These are phyloP conservation scores for Hybos culiciformis DNA, from an alignment of 2,888 invertebrate genomes.

Conservation along the genomic window DNA sequence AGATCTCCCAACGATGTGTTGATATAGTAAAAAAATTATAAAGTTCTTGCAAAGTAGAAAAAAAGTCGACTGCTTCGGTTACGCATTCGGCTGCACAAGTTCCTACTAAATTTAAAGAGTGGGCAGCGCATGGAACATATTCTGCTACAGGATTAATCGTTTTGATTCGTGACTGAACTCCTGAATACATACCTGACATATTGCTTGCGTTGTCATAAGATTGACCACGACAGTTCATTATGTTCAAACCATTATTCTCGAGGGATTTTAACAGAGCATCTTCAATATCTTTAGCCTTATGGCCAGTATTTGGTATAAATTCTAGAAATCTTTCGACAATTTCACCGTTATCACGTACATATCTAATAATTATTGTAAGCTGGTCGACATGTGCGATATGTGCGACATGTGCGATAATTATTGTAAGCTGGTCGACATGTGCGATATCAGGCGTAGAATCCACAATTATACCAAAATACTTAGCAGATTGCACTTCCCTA, in stretches of 20 bases:
- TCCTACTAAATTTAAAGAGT: constrained; percentile 22
- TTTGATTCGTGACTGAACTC: constrained; percentile 22
- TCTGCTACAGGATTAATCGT: constrained; percentile 20
- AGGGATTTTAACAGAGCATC: constrained; percentile 17
- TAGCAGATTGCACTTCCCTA: background rate
- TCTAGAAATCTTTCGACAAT: constrained; percentile 7
- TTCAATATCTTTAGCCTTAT: constrained; percentile 8
- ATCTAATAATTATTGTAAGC: constrained; percentile 8
- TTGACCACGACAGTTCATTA: constrained; percentile 7
- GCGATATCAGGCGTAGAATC: constrained; percentile 10
- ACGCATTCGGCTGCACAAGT: constrained; percentile 7
- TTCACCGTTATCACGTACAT: constrained; percentile 1
- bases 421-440: constrained; percentile 10
- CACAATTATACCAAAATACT: constrained; percentile 7
- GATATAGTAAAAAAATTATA: constrained; percentile 9
- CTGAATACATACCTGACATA: constrained; percentile 22
- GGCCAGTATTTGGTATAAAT: constrained; percentile 3
- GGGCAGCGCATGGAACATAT: constrained; percentile 22
- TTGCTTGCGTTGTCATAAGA: constrained; percentile 17
- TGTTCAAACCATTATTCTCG: background rate
- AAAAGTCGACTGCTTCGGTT: constrained; percentile 4
- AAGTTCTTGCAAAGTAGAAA: constrained; percentile 6
- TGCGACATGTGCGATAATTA: constrained; percentile 9
- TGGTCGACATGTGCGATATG: constrained; percentile 10
- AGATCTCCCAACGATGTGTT: constrained; percentile 7